Evolutionary conservation across 2,113 vertebrate genomes (phyloP), one percentile per base, ranked within the genome.

Genomic region (Salvelinus alpinus): DNA sequence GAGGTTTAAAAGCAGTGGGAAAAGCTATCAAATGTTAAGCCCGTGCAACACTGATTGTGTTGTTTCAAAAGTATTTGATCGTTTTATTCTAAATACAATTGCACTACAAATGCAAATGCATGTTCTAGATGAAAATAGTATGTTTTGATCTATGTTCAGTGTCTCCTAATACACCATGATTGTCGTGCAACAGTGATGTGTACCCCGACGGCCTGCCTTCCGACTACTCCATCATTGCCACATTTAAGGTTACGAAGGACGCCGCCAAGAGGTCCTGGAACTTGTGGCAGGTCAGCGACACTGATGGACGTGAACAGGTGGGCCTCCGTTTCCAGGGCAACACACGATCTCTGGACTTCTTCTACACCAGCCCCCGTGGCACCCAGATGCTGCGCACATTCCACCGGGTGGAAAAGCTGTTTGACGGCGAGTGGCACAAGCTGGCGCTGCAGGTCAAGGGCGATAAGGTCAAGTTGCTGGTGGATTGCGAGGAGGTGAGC

Each of bases 371-470:
- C 0, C 78, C 85, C 60, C 71, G 67, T 5, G 80, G 87, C 65
- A 85, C 5, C 0, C 72, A 93, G 14, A 80, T 86, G 78, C 74
- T 93, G 67, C 89, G 84, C 60, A 91, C 88, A 65, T 91, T 92
- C 27, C 80, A 79, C 5, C 88, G 87, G 0, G 69, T 88, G 77
- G 87, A 82, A 4, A 91, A 90, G 73, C 38, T 91, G 60, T 95
- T 95, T 75, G 91, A 91, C 9, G 88, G 90, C 3, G 89, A 87
- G 65, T 95, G 88, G 92, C 92, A 94, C 82, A 95, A 95, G 79
- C 75, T 91, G 85, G 88, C 78, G 0, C 72, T 93, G 29, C 94
- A 87, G 25, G 89, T 92, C 67, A 92, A 91, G 76, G 90, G 84
- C 68, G 84, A 81, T 14, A 79, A 87, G 59, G 84, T 78, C 74